Percentiles rank a stretch among this genome's conserved stretches.
Conservation (phyloP, 2,113 vertebrate species). For the Poeciliopsis retropinna region DNA sequence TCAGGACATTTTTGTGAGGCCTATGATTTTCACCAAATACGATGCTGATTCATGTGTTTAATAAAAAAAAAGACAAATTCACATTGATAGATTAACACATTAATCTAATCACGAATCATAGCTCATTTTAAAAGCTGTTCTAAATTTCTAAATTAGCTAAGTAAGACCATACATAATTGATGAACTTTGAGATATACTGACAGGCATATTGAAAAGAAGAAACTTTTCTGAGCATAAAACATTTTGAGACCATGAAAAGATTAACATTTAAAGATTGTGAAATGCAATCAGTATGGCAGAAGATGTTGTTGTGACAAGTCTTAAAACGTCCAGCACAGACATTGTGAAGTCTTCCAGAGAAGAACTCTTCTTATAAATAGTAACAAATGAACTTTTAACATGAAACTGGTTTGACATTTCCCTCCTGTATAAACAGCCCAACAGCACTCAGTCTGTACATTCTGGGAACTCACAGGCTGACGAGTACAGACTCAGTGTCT, state of each 20-base stretch:
- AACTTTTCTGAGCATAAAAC: not conserved
- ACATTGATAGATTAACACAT: not conserved
- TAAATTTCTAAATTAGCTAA: not conserved
- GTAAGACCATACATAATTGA: not conserved
- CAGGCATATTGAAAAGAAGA: not conserved
- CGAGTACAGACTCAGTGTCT: not conserved
- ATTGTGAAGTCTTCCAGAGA: too few relatives aligned
- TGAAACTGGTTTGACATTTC: not conserved
- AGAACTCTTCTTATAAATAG: not conserved
- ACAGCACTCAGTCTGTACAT: conserved; percentile 14
- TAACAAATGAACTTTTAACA: not conserved
- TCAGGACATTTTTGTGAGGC: too few relatives aligned
- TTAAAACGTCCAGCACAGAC: not conserved
- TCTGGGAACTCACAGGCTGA: conserved; percentile 10
- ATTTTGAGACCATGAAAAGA: not conserved
- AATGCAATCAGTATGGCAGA: too few relatives aligned
- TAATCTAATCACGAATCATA: not conserved
- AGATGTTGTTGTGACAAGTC: not conserved
- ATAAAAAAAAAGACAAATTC: too few relatives aligned
- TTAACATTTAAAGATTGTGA: too few relatives aligned
- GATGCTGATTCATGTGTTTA: too few relatives aligned
- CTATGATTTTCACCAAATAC: too few relatives aligned
- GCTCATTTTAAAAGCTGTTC: not conserved
- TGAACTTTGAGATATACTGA: not conserved
- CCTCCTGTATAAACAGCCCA: conserved; percentile 2